Conservation (phyloP, 2,113 vertebrate genomes). For the Zosterops lateralis region DNA sequence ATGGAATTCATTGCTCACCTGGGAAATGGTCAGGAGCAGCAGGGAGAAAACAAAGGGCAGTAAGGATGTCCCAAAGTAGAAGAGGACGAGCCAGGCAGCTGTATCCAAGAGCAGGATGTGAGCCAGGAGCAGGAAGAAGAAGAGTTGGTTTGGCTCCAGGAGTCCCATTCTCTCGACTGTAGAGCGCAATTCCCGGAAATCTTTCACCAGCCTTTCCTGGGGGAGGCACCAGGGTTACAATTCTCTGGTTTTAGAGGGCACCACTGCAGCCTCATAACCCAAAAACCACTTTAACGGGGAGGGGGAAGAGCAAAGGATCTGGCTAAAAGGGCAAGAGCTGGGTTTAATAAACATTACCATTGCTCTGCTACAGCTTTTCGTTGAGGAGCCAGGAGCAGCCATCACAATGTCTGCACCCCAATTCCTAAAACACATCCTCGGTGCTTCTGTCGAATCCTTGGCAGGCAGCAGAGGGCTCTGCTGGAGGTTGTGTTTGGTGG, state of each 20-base stretch:
- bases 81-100: constrained; percentile 73
- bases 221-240: neutral
- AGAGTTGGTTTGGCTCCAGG: constrained; percentile 64
- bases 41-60: constrained; percentile 65
- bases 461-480: neutral
- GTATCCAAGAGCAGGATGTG: constrained; percentile 77
- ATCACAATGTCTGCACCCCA: neutral
- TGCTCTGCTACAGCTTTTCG: neutral
- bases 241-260: neutral
- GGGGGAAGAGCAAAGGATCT: neutral
- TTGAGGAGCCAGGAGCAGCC: neutral
- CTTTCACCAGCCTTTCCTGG: constrained; percentile 69
- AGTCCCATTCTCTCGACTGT: constrained; percentile 72
- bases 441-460: neutral
- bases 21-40: constrained; percentile 67
- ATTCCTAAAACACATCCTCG: accelerated
- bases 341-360: neutral
- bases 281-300: neutral
- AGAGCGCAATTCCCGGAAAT: constrained; percentile 71
- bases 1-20: constrained; percentile 52
- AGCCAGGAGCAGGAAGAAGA: constrained; percentile 73
- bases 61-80: constrained; percentile 71
- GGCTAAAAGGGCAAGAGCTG: neutral
- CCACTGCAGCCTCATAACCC: neutral
- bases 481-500: neutral